Conservation (phyloP, 2,888 invertebrate species). For the Helicoverpa assulta region DNA sequence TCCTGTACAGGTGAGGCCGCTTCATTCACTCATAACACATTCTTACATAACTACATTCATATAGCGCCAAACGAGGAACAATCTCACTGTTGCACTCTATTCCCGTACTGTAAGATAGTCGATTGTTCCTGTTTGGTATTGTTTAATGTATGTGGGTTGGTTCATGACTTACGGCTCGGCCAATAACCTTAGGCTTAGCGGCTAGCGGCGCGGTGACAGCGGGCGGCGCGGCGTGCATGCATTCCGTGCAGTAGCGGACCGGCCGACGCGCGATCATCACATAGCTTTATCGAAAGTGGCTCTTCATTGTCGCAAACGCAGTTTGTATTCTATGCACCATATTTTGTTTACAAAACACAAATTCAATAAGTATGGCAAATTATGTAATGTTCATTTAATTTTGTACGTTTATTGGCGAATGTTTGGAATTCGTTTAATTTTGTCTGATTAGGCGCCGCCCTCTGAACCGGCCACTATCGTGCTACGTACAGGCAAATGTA, state of each 20-base stretch:
- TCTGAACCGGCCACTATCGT: conserved; percentile 1
- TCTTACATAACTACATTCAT: conserved; percentile 1
- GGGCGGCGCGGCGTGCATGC: conserved; percentile 1
- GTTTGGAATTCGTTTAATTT: background rate
- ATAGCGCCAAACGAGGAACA: background rate
- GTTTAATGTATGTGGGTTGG: background rate
- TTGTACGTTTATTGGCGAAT: background rate
- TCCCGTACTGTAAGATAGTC: background rate
- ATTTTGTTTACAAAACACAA: conserved; percentile 2
- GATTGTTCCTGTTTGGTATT: conserved; percentile 2
- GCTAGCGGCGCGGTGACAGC: conserved; percentile 2
- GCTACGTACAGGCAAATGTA: background rate
- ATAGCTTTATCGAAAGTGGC: conserved; percentile 2
- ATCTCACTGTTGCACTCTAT: background rate
- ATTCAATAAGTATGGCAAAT: conserved; percentile 1
- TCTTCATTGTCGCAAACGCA: conserved; percentile 1
- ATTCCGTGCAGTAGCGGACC: conserved; percentile 1
- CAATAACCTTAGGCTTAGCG: conserved; percentile 1
- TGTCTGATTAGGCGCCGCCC: background rate
- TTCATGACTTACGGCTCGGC: conserved; percentile 2
- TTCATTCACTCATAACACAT: background rate
- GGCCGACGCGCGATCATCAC: background rate
- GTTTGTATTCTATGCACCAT: conserved; percentile 2
- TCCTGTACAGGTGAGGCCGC: conserved; percentile 86
- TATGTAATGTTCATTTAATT: background rate